Evolutionary conservation across 2,797 vertebrate species (phyloP).

Genomic region (Hydrophis major): DNA sequence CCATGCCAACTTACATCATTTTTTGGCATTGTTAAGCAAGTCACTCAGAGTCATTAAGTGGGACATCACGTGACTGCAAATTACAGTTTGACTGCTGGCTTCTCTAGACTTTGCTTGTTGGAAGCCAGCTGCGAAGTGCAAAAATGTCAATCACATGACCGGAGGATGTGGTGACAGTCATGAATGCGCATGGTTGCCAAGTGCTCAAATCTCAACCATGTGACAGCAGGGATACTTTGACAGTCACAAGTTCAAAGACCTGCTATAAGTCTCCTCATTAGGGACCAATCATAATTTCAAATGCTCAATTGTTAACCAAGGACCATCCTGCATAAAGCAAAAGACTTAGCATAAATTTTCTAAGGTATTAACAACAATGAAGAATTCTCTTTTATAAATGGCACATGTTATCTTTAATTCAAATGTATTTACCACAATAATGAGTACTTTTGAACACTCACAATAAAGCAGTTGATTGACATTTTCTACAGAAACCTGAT

Average conservation of each 20-base stretch:
- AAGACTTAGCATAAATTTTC: neutral
- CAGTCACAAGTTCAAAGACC: neutral
- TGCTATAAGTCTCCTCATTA: neutral
- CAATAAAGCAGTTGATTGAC: slow-evolving; percentile 79
- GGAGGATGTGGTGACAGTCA: neutral
- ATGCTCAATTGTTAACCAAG: neutral
- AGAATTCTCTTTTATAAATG: neutral
- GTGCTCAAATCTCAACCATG: neutral
- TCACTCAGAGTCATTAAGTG: neutral
- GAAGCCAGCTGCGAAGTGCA: neutral
- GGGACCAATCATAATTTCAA: neutral
- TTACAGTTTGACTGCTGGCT: neutral
- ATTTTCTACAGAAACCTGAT: slow-evolving; percentile 82
- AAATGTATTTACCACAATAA: neutral
- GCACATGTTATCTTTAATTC: neutral
- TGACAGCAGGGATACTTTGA: neutral
- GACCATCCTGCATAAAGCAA: neutral
- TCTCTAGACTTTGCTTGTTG: neutral
- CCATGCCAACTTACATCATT: neutral
- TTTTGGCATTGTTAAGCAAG: neutral
- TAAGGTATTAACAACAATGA: neutral
- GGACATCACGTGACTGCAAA: neutral
- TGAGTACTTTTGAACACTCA: slow-evolving; percentile 57
- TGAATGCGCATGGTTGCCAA: neutral
- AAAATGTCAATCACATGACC: neutral